phyloP scores from a whole-genome alignment of 2,113 vertebrate species.

The Chrysemys picta region DNA sequence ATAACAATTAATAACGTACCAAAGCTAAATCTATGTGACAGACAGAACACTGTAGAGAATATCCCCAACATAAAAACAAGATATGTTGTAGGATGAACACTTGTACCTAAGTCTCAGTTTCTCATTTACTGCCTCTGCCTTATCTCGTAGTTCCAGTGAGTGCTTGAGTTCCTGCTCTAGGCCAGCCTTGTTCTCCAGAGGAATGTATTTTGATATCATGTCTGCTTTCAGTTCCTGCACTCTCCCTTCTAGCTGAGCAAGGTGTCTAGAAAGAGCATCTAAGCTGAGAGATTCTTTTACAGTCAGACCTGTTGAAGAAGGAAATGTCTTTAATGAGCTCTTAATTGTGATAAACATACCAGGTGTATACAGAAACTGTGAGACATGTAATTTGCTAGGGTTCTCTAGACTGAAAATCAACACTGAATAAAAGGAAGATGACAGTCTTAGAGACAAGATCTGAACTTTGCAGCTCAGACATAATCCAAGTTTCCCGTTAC shows the following conservation, averaged over 20 bases:
- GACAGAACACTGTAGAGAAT: not conserved
- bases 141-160: constrained; percentile 63
- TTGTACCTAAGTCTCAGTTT: constrained; percentile 77
- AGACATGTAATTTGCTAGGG: not conserved
- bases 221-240: constrained; percentile 62
- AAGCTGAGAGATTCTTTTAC: constrained; percentile 70
- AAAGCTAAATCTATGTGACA: not conserved
- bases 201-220: constrained; percentile 70
- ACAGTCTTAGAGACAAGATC: not conserved
- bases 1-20: not conserved
- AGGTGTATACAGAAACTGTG: not conserved
- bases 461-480: no score
- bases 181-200: constrained; percentile 66
- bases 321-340: not conserved
- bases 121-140: constrained; percentile 68
- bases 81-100: not conserved
- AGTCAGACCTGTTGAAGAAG: constrained; percentile 76
- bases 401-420: not conserved
- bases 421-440: not conserved
- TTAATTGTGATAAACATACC: not conserved
- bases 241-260: constrained; percentile 69
- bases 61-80: not conserved
- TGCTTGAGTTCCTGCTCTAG: constrained; percentile 73
- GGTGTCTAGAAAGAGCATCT: constrained; percentile 69
- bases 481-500: no score